Conservation (phyloP, 92 coral and sea anemone species). For the Epizoanthus stellaris region DNA sequence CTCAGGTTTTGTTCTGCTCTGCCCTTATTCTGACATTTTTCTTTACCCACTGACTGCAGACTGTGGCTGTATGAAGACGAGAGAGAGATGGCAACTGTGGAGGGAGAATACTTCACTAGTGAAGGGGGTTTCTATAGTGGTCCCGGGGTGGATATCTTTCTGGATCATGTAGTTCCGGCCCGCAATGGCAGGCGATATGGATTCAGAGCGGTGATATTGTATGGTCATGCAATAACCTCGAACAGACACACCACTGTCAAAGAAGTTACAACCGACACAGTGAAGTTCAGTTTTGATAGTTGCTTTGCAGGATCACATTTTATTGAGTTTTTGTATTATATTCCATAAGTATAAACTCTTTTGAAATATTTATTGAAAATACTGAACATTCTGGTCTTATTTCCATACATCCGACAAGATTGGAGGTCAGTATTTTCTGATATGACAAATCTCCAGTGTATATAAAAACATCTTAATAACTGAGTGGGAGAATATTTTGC, state of each 20-base stretch:
- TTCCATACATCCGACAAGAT: too few species aligned
- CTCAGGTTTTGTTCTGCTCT: too few species aligned
- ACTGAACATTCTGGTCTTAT: too few species aligned
- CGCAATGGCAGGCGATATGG: slow-evolving; percentile 40
- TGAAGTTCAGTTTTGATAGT: slow-evolving; percentile 36
- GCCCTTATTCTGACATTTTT: too few species aligned
- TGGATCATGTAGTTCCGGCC: slow-evolving; percentile 40
- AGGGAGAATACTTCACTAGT: slow-evolving; percentile 32
- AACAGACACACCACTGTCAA: slow-evolving; percentile 38
- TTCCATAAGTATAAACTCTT: background rate
- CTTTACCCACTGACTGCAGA: background rate
- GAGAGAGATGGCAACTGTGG: slow-evolving; percentile 22
- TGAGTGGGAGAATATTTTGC: too few species aligned
- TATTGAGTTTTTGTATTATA: slow-evolving; percentile 33
- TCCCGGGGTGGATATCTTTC: slow-evolving; percentile 16
- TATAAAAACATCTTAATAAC: too few species aligned
- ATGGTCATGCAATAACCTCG: slow-evolving; percentile 35
- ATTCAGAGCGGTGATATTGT: slow-evolving; percentile 32
- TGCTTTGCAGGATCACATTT: slow-evolving; percentile 44
- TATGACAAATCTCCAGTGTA: too few species aligned
- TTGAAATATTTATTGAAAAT: too few species aligned
- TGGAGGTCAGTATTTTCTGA: too few species aligned
- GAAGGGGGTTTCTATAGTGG: slow-evolving; percentile 32
- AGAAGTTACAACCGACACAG: slow-evolving; percentile 26
- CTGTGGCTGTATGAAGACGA: slow-evolving; percentile 41